Evolutionary conservation across 30 jellyfish, hydroid and myxozoan species (phyloP).

Genomic region (Hydra vulgaris): DNA sequence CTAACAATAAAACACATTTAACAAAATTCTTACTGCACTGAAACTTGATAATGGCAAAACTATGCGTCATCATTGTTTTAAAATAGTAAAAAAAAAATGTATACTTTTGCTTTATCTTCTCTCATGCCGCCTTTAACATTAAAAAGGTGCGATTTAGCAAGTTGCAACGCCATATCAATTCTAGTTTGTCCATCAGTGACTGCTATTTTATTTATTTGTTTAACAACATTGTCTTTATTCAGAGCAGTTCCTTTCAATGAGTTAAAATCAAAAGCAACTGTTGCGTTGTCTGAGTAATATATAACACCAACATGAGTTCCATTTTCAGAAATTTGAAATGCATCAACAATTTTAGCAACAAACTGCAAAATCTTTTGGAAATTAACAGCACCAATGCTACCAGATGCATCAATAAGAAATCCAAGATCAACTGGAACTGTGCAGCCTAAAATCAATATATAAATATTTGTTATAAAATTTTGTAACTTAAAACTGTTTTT

Average conservation of each 20-base stretch:
- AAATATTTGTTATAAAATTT: neutral
- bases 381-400: slow-evolving; percentile 66
- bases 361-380: slow-evolving; percentile 58
- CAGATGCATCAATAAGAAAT: slow-evolving; percentile 96
- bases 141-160: slow-evolving; percentile 57
- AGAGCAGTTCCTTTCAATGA: slow-evolving; percentile 50
- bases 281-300: slow-evolving; percentile 77
- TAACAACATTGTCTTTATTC: slow-evolving; percentile 60
- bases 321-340: slow-evolving; percentile 51
- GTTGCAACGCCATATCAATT: slow-evolving; percentile 75
- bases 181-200: slow-evolving; percentile 85
- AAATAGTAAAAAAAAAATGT: neutral
- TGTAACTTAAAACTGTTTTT: neutral
- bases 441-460: slow-evolving; percentile 42
- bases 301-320: slow-evolving; percentile 96
- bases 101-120: slow-evolving; percentile 87
- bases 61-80: neutral
- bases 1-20: no score
- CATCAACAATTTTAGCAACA: slow-evolving; percentile 82
- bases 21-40: no score
- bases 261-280: slow-evolving; percentile 78
- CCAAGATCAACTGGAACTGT: slow-evolving; percentile 97
- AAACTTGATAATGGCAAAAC: no score
- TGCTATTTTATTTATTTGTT: slow-evolving; percentile 43
- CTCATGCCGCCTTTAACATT: slow-evolving; percentile 73